These are phyloP conservation scores for Anolis apletophallus DNA, from an alignment of 2,797 vertebrate species.

Conservation along the genomic window DNA sequence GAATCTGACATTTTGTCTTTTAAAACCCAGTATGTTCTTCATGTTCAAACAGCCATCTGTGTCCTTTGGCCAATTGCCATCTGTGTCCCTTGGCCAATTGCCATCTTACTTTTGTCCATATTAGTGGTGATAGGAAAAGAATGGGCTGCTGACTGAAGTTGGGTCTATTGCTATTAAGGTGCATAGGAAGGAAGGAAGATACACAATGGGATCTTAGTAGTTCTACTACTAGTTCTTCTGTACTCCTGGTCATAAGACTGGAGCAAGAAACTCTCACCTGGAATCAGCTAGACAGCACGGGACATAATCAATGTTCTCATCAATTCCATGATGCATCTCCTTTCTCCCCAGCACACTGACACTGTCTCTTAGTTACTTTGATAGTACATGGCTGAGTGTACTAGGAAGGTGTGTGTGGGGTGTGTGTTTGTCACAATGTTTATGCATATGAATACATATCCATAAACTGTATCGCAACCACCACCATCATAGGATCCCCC, in stretches of 20 bases:
- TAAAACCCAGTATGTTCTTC: background rate
- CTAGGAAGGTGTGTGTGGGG: background rate
- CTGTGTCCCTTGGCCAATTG: background rate
- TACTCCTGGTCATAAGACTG: background rate
- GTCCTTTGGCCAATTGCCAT: background rate
- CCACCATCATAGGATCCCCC: background rate
- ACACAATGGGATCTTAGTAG: background rate
- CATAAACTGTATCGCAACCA: too few relatives aligned
- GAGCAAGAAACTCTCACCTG: background rate
- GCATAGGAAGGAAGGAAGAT: background rate
- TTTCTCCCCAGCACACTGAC: too few relatives aligned
- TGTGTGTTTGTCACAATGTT: background rate
- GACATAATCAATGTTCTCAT: background rate
- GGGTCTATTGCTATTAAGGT: background rate
- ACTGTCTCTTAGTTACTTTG: background rate
- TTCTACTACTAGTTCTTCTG: background rate
- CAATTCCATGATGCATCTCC: background rate
- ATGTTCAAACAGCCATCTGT: background rate
- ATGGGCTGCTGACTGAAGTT: background rate
- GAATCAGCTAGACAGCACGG: background rate
- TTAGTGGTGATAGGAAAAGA: background rate
- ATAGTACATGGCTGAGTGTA: background rate
- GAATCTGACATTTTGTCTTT: background rate
- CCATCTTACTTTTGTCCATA: too few relatives aligned
- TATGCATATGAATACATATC: background rate